Percentiles rank a stretch among this genome's conserved stretches.
Evolutionary conservation across 2,797 vertebrate species (phyloP).

Genomic region (Euphonia xanthogaster): DNA sequence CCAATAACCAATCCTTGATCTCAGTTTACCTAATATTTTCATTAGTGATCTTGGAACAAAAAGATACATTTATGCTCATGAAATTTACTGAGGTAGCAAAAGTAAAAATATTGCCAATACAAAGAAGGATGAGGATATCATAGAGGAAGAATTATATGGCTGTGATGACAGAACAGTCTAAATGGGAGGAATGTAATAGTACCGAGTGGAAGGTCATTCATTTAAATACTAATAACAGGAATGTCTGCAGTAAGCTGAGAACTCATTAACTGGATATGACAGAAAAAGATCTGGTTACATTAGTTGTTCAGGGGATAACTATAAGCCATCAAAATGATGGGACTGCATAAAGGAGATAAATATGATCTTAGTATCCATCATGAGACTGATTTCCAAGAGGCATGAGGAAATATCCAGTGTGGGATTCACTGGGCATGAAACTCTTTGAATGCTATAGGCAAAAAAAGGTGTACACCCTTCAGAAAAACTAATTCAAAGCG

Average conservation of each 20-base stretch:
- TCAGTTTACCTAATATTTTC: not conserved
- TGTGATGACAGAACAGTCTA: constrained; percentile 44
- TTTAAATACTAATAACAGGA: constrained; percentile 62
- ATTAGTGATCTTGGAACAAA: not conserved
- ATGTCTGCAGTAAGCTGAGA: constrained; percentile 55
- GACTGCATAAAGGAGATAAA: constrained; percentile 8
- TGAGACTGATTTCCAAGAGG: not conserved
- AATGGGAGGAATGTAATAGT: constrained; percentile 51
- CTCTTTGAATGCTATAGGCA: not conserved
- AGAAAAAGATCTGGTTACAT: constrained; percentile 56
- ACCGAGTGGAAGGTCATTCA: constrained; percentile 44
- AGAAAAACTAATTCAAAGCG: not conserved
- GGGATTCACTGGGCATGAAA: not conserved
- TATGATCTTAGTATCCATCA: not conserved
- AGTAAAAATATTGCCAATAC: not conserved
- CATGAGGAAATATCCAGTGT: not conserved
- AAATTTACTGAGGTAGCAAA: not conserved
- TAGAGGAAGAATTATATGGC: not conserved
- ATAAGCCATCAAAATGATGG: constrained; percentile 41
- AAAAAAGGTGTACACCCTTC: not conserved
- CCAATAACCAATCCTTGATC: not conserved
- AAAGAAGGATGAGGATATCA: not conserved
- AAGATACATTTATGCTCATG: not conserved
- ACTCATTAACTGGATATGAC: constrained; percentile 59
- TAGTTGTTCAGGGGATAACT: constrained; percentile 37